Evolutionary conservation across 2,888 invertebrate genomes (phyloP), one percentile per base, ranked within the genome.

Genomic region (Heliconius sara): DNA sequence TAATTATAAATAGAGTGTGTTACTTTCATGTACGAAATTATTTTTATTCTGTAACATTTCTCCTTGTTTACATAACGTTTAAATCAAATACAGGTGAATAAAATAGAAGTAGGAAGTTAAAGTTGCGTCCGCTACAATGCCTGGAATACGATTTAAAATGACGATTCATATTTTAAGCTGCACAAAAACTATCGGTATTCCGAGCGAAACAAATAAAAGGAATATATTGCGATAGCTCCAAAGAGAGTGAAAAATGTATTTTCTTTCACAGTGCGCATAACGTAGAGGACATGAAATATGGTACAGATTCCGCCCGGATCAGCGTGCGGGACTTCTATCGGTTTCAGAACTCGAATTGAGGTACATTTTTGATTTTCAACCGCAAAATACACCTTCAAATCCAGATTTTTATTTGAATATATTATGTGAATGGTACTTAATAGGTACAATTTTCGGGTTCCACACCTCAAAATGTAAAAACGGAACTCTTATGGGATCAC

Each of bases 181-280:
- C 67, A 75, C 43, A 75, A 79, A 78, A 79, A 79, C 74, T 74
- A 75, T 75, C 74, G 74, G 68, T 68, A 74, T 68, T 79, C 39
- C 67, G 72, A 83, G 77, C 85, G 87, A 87, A 90, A 89, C 88
- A 91, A 90, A 90, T 89, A 92, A 87, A 90, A 89, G 87, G 87
- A 89, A 89, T 88, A 88, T 87, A 90, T 88, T 87, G 87, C 84
- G 87, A 89, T 90, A 90, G 89, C 90, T 92, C 87, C 90, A 89
- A 91, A 92, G 92, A 92, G 93, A 92, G 93, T 93, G 93, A 93
- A 92, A 94, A 94, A 95, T 94, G 92, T 93, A 93, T 93, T 94
- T 93, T 93, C 94, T 94, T 93, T 92, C 91, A 92, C 93, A 94
- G 92, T 93, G 93, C 93, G 93, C 92, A 93, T 92, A 94, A 91